Evolutionary conservation across 1,140 invertebrate genomes (phyloP).

Genomic region (Nephila pilipes): DNA sequence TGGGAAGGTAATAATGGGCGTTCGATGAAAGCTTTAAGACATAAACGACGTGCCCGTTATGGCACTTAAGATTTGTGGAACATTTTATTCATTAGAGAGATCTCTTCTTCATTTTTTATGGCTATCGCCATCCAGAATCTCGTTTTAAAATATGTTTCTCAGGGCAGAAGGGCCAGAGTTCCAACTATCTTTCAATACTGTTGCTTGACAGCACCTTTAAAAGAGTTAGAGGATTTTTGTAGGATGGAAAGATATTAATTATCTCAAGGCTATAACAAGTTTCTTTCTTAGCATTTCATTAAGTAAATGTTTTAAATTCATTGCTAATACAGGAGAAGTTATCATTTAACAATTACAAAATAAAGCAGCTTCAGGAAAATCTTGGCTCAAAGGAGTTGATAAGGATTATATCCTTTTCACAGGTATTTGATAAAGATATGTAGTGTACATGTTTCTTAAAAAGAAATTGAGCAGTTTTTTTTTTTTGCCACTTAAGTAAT

Average conservation of each 20-base stretch:
- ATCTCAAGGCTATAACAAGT: no score
- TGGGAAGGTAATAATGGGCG: conserved; percentile 55
- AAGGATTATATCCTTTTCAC: no score
- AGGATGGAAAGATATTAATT: neutral
- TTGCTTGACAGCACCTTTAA: neutral
- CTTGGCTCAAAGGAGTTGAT: no score
- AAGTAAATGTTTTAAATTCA: no score
- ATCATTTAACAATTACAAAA: no score
- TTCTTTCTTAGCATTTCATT: no score
- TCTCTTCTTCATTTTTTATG: conserved; percentile 42
- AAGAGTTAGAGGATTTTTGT: neutral
- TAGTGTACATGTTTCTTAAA: no score
- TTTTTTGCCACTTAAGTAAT: no score
- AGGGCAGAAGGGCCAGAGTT: neutral
- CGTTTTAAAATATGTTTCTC: neutral
- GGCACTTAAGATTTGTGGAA: conserved; percentile 52
- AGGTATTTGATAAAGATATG: no score
- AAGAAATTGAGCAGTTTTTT: no score
- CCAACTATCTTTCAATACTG: conserved; percentile 8
- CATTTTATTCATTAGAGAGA: conserved; percentile 63
- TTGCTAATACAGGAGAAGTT: no score
- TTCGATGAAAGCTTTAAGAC: conserved; percentile 60
- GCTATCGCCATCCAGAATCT: neutral
- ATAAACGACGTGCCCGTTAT: conserved; percentile 33
- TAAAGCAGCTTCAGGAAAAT: no score